Evolutionary conservation across 2,888 invertebrate genomes (phyloP), one percentile per base, ranked within the genome.

Genomic region (Iselma pallidipennis): DNA sequence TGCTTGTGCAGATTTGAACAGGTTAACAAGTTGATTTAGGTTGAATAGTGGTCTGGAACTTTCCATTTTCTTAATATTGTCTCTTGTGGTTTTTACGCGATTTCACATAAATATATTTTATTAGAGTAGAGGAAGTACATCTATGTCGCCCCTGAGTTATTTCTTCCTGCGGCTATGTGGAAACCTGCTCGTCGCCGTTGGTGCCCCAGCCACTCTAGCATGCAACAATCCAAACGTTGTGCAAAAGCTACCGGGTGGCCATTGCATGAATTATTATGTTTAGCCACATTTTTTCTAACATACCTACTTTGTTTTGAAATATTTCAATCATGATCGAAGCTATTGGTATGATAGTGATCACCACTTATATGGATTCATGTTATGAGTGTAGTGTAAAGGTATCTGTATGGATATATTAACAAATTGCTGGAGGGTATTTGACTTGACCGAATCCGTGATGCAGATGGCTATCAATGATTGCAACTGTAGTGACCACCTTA

Each of bases 221-320:
- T 75, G 75, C 76, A 75, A 73, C 73, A 73, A 76, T 75, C 71
- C 71, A 68, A 66, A 71, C 67, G 67, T 71, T 71, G 73, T 65
- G 70, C 71, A 70, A 68, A 73, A 67, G 75, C 76, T 76, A 77
- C 77, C 75, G 77, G 75, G 75, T 76, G 74, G 69, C 68, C 72
- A 66, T 52, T 67, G 67, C 66, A 74, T 75, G 74, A 75, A 66
- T 75, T 76, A 75, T 74, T 19, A 37, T 26, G n/a, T n/a, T 26
- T 26, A 5, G 26, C 26, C 26, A n/a, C n/a, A n/a, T n/a, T 4
- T 14, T 42, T 19, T 42, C 42, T 42, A 3, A n/a, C n/a, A n/a
- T n/a, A n/a, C n/a, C n/a, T n/a, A n/a, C n/a, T n/a, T n/a, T n/a
- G n/a, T n/a, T n/a, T n/a, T n/a, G n/a, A n/a, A n/a, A n/a, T n/a